phyloP scores from a whole-genome alignment of 2,113 vertebrate genomes.

The Bungarus multicinctus region DNA sequence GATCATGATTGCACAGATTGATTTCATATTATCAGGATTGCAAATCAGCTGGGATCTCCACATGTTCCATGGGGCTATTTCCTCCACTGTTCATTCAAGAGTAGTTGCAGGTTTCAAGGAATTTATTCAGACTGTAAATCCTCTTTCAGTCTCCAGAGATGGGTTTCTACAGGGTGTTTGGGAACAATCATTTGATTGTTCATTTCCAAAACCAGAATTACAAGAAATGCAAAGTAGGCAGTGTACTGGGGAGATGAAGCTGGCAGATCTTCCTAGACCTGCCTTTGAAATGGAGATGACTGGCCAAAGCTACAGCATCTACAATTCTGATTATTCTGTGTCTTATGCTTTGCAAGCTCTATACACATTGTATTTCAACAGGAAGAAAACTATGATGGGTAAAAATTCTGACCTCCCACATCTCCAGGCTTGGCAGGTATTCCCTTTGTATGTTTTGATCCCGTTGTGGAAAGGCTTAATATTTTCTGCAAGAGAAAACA shows the following conservation, averaged over 20 bases:
- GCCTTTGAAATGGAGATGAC: not conserved
- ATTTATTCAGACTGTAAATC: not conserved
- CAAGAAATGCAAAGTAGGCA: rapidly evolving
- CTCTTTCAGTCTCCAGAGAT: not conserved
- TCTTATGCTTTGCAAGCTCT: not conserved
- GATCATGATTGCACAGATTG: not conserved
- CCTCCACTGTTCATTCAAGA: not conserved
- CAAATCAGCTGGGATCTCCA: rapidly evolving
- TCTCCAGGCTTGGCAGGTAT: not conserved
- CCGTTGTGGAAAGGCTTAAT: not conserved
- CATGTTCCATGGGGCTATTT: not conserved
- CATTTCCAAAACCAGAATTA: not conserved
- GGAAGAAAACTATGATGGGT: rapidly evolving
- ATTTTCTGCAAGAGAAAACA: too few relatives aligned
- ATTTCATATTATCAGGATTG: not conserved
- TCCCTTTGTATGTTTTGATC: not conserved
- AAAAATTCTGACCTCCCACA: rapidly evolving
- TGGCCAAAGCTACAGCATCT: not conserved
- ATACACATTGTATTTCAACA: not conserved
- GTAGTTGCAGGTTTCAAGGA: not conserved
- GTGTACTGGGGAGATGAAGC: not conserved
- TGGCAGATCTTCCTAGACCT: not conserved
- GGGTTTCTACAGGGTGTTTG: not conserved
- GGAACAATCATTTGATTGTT: not conserved
- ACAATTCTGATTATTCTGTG: not conserved